Evolutionary conservation across 2,113 vertebrate genomes (phyloP).

Genomic region (Epinephelus cyanopodus): DNA sequence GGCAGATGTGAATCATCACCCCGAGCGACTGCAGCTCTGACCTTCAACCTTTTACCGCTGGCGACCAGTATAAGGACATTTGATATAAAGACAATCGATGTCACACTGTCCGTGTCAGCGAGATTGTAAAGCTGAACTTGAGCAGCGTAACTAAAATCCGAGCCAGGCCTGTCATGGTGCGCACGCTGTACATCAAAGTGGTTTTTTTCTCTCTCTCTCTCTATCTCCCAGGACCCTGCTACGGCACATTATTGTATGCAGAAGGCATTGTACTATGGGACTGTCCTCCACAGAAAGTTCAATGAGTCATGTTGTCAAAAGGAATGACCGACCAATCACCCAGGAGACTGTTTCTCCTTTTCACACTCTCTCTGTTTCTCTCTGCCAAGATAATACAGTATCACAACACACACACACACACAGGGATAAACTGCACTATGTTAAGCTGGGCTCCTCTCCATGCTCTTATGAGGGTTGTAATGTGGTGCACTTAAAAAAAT

Average conservation of each 20-base stretch:
- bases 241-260: constrained; percentile 29
- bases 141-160: constrained; percentile 26
- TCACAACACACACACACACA: constrained; percentile 28
- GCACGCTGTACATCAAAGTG: constrained; percentile 28
- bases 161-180: background rate
- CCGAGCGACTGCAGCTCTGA: background rate
- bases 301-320: constrained; percentile 59
- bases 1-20: constrained; percentile 29
- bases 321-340: constrained; percentile 56
- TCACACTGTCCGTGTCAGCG: constrained; percentile 7
- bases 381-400: constrained; percentile 38
- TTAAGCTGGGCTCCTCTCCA: constrained; percentile 37
- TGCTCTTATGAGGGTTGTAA: constrained; percentile 42
- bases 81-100: constrained; percentile 11
- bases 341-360: constrained; percentile 18
- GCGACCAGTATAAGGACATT: too few relatives aligned
- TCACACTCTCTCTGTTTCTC: constrained; percentile 16
- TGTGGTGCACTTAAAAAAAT: constrained; percentile 38
- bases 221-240: constrained; percentile 17
- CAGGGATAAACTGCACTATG: constrained; percentile 33
- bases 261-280: constrained; percentile 27
- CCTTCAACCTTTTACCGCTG: background rate
- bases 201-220: background rate
- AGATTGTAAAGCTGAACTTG: constrained; percentile 33
- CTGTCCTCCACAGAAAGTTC: constrained; percentile 43